Percentiles rank a stretch among this genome's conserved stretches.
Evolutionary conservation across 92 coral and sea anemone genomes (phyloP).

Genomic region (Anthopleura xanthogrammica): DNA sequence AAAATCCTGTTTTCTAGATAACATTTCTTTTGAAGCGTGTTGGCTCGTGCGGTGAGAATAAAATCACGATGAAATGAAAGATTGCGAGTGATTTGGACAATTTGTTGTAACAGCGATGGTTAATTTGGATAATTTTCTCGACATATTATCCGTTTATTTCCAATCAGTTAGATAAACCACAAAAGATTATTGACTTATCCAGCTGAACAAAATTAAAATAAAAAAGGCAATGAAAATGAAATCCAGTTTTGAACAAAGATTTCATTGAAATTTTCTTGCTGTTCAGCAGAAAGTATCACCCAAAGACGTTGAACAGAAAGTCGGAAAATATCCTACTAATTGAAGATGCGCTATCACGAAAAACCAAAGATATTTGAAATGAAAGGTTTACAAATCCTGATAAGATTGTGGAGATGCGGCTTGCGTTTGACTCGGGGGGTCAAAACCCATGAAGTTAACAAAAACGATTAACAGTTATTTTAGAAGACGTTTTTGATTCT

Average conservation of each 20-base stretch:
- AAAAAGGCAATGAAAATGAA: background rate
- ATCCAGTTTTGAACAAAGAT: background rate
- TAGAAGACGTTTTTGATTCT: background rate
- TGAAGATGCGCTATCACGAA: background rate
- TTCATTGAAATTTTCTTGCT: background rate
- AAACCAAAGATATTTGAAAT: background rate
- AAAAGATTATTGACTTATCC: background rate
- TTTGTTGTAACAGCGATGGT: background rate
- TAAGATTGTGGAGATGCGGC: constrained; percentile 2
- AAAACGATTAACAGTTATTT: background rate
- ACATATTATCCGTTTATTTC: background rate
- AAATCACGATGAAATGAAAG: background rate
- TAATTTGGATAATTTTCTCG: constrained; percentile 3
- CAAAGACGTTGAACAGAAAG: background rate
- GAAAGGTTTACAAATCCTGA: background rate
- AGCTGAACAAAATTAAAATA: background rate
- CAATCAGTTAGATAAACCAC: background rate
- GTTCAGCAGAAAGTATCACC: background rate
- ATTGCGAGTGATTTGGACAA: background rate
- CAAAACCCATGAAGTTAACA: background rate
- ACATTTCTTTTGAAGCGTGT: background rate
- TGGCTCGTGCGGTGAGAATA: background rate
- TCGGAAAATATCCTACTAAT: background rate
- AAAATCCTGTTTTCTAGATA: background rate
- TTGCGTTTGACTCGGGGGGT: background rate